Percentiles rank a stretch among this genome's conserved stretches.
phyloP scores from a whole-genome alignment of 2,797 vertebrate genomes.

The Eulemur albifrons region DNA sequence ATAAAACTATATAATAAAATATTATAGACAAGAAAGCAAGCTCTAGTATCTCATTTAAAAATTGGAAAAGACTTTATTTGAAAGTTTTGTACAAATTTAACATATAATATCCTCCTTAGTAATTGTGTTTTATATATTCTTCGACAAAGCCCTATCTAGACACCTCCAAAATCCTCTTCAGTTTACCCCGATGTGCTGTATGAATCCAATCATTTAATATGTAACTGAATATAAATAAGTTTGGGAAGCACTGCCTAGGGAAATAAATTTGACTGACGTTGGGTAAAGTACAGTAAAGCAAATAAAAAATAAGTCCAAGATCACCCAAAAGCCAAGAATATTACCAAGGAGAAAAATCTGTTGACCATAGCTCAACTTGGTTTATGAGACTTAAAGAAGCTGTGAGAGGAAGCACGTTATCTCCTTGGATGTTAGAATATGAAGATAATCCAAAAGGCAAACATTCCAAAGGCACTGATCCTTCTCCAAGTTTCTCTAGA shows the following conservation, averaged over 20 bases:
- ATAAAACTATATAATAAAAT: conserved; percentile 34
- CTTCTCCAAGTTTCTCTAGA: conserved; percentile 56
- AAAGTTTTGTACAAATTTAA: conserved; percentile 14
- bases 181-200: neutral
- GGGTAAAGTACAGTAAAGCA: neutral
- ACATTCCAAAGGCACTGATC: neutral
- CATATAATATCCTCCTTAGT: neutral
- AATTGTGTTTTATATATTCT: conserved; percentile 6
- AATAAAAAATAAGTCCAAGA: neutral
- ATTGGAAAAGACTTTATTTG: conserved; percentile 23
- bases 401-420: neutral
- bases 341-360: neutral
- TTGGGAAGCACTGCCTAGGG: neutral
- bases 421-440: neutral
- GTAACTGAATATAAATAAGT: neutral
- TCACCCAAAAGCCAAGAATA: conserved; percentile 22
- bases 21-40: neutral
- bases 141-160: neutral
- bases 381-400: neutral
- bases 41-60: conserved; percentile 21
- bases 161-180: neutral
- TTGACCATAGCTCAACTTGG: neutral
- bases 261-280: neutral
- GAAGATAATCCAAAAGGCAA: conserved; percentile 1
- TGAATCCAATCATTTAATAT: neutral